These are phyloP conservation scores for Heteractis magnifica DNA, from an alignment of 92 coral and sea anemone species.

Conservation along the genomic window DNA sequence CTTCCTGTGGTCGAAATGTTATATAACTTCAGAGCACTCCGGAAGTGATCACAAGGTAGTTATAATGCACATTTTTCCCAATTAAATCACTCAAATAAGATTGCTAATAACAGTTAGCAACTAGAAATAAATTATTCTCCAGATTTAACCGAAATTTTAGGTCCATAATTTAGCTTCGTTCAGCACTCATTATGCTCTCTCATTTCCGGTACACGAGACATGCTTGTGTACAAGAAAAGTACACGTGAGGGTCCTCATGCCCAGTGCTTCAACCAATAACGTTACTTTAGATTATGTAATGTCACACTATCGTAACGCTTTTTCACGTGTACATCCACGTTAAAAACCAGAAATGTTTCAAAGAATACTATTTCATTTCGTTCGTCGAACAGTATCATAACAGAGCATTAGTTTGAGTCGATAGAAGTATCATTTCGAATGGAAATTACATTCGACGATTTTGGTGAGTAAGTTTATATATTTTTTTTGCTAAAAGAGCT, in stretches of 20 bases:
- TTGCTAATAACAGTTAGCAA: neutral
- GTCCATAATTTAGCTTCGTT: neutral
- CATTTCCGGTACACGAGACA: conserved; percentile 4
- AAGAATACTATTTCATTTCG: neutral
- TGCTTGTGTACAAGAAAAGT: neutral
- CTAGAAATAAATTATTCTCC: neutral
- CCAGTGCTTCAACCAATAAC: neutral
- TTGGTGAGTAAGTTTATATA: no score
- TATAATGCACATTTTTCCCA: neutral
- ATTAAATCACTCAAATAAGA: neutral
- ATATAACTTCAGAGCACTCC: neutral
- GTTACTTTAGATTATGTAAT: conserved; percentile 2
- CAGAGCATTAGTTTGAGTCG: no score
- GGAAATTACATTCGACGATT: no score
- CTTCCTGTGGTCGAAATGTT: neutral
- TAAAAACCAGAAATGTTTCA: neutral
- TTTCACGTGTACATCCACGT: neutral
- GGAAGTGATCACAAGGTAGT: neutral
- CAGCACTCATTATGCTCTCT: neutral
- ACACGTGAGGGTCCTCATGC: neutral
- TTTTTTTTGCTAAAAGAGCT: no score
- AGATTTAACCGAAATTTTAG: neutral
- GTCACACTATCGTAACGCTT: neutral
- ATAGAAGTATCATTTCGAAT: no score
- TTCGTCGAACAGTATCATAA: neutral